A percentile compares a stretch with the other conserved stretches of the same genome.
These are phyloP conservation scores for Tortrix viridana DNA, from an alignment of 2,888 invertebrate species.

Conservation along the genomic window DNA sequence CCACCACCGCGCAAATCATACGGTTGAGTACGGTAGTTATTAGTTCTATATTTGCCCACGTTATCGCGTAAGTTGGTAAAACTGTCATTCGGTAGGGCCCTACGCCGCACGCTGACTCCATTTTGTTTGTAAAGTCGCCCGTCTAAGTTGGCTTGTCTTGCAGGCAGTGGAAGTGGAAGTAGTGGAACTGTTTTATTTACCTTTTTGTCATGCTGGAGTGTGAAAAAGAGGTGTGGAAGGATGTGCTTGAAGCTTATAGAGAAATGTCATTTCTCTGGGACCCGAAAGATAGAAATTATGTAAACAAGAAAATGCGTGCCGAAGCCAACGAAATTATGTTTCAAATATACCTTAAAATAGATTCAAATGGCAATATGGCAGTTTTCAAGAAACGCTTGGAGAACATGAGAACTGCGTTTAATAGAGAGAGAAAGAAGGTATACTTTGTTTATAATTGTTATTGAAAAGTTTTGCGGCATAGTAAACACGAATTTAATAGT, in stretches of 20 bases:
- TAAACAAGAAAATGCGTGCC: slow-evolving; percentile 1
- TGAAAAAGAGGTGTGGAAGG: slow-evolving; percentile 6
- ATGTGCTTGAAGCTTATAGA: slow-evolving; percentile 1
- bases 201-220: background rate
- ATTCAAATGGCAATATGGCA: background rate
- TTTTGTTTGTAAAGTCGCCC: background rate
- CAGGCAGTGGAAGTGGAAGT: background rate
- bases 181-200: background rate
- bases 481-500: too few relatives aligned
- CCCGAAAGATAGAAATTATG: slow-evolving; percentile 5
- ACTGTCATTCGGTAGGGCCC: slow-evolving; percentile 1
- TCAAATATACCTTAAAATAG: background rate
- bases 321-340: background rate
- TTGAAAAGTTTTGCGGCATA: background rate
- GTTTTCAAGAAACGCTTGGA: slow-evolving; percentile 7
- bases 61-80: background rate
- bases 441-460: too few relatives aligned
- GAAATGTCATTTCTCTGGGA: slow-evolving; percentile 17
- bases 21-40: background rate
- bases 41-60: background rate
- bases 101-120: background rate
- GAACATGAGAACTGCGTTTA: slow-evolving; percentile 7
- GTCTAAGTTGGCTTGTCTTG: background rate
- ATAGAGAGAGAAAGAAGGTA: slow-evolving; percentile 16
- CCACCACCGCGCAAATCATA: background rate